Percentiles rank a stretch among this genome's conserved stretches.
These are phyloP conservation scores for Apoda limacodes DNA, from an alignment of 2,888 invertebrate genomes.

Conservation along the genomic window DNA sequence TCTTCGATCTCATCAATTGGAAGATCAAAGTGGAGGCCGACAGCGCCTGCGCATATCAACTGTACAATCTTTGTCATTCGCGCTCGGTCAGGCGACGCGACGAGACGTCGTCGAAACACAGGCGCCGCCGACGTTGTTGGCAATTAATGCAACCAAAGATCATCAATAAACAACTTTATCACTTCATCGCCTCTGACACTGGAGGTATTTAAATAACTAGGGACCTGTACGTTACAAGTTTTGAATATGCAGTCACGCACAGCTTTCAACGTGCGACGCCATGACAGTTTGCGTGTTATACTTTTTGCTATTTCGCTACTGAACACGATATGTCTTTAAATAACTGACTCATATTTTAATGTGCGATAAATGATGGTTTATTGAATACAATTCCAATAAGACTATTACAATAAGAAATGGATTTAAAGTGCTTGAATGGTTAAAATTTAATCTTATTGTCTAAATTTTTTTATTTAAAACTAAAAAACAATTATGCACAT, in stretches of 20 bases:
- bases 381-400: no score
- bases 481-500: no score
- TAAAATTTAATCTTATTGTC: no score
- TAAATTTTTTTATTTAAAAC: no score
- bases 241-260: conserved; percentile 60
- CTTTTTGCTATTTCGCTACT: conserved; percentile 29
- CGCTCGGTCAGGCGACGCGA: conserved; percentile 37
- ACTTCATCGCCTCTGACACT: conserved; percentile 60
- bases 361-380: no score
- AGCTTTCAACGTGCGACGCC: conserved; percentile 36
- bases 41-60: conserved; percentile 43
- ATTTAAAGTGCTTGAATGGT: no score
- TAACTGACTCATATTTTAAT: no score
- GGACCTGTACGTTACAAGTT: conserved; percentile 44
- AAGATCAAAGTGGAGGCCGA: conserved; percentile 50
- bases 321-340: no score
- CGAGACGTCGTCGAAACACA: conserved; percentile 45
- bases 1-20: conserved; percentile 46
- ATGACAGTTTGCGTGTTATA: conserved; percentile 22
- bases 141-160: conserved; percentile 65
- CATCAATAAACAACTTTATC: conserved; percentile 68
- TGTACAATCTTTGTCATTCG: conserved; percentile 60
- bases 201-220: conserved; percentile 49
- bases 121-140: conserved; percentile 60
- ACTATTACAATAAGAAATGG: no score